These are phyloP conservation scores for Paramormyrops kingsleyae DNA, from an alignment of 2,113 vertebrate species.

Conservation along the genomic window DNA sequence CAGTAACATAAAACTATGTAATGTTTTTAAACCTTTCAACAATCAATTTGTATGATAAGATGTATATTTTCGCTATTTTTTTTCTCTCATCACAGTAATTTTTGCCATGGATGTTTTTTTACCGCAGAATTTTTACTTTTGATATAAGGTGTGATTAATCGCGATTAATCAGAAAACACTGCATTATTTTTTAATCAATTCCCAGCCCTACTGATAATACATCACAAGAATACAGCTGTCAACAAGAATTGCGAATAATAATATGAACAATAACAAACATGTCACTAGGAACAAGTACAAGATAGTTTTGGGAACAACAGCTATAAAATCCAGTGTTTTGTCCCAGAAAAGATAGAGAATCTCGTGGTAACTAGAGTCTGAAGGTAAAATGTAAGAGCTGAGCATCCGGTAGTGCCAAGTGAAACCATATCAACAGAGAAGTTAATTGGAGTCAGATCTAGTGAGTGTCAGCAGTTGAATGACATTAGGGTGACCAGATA, in stretches of 20 bases:
- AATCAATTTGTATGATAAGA: not conserved
- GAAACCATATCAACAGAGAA: not conserved
- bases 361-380: not conserved
- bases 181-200: not conserved
- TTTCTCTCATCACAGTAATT: not conserved
- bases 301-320: not conserved
- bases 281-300: not conserved
- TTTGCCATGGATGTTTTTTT: not conserved
- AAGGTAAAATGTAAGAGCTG: not conserved
- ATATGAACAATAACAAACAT: not conserved
- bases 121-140: not conserved
- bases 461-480: not conserved
- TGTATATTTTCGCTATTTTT: not conserved
- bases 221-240: not conserved
- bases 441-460: not conserved
- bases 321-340: not conserved
- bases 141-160: not conserved
- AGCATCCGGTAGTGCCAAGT: not conserved
- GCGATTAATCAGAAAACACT: not conserved
- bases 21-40: not conserved
- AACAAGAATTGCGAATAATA: not conserved
- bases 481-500: too few relatives aligned
- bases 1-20: not conserved
- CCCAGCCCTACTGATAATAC: not conserved
- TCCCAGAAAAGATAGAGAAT: not conserved